Conservation (phyloP, 1,140 invertebrate species). For the Lasaia peninsularis region DNA sequence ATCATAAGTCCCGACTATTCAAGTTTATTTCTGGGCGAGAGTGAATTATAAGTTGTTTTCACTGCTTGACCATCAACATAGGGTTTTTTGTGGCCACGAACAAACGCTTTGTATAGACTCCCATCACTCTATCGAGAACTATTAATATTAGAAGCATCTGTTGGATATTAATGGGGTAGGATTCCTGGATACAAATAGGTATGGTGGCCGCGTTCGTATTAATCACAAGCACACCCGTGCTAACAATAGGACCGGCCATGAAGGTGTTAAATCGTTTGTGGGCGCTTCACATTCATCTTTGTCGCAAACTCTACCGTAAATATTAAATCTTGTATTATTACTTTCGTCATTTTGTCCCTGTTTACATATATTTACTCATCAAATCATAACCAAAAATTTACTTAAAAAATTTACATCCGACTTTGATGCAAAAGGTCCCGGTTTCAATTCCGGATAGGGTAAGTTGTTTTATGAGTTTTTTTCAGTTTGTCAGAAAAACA, state of each 20-base stretch:
- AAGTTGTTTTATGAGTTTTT: too few species aligned
- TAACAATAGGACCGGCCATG: neutral
- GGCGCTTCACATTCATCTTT: constrained; percentile 5
- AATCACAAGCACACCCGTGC: constrained; percentile 8
- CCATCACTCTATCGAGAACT: constrained; percentile 36
- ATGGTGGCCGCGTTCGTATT: constrained; percentile 6
- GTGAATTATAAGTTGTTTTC: constrained; percentile 48
- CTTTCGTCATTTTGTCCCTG: neutral
- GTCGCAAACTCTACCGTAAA: neutral
- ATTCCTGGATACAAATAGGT: constrained; percentile 36
- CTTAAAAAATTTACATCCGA: too few species aligned
- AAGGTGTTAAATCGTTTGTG: constrained; percentile 6
- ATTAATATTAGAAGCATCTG: constrained; percentile 56
- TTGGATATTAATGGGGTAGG: constrained; percentile 59
- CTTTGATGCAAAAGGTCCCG: too few species aligned
- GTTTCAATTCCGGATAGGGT: too few species aligned
- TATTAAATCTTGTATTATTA: neutral
- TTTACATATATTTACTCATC: neutral
- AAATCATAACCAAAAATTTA: too few species aligned
- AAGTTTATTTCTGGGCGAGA: constrained; percentile 12
- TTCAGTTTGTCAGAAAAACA: too few species aligned
- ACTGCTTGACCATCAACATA: constrained; percentile 32
- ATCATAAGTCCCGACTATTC: constrained; percentile 16
- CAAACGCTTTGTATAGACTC: constrained; percentile 33
- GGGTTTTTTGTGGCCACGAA: constrained; percentile 37